phyloP scores from a whole-genome alignment of 2,113 vertebrate genomes.

The Podiceps cristatus region DNA sequence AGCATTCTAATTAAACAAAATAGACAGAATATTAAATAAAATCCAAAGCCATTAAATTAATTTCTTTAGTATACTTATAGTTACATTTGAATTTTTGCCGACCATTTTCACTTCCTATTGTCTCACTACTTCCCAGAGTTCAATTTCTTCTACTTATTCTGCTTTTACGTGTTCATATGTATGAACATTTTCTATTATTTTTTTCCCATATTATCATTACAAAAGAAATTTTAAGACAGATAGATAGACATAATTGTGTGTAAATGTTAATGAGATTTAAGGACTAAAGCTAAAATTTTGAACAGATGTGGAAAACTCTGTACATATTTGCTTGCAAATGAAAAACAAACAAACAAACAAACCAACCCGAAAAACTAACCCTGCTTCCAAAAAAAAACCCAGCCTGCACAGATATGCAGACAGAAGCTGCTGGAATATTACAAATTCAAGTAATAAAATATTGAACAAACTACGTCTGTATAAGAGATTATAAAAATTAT shows the following conservation, averaged over 20 bases:
- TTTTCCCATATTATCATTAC: not conserved
- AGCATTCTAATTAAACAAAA: not conserved
- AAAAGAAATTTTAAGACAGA: not conserved
- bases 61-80: not conserved
- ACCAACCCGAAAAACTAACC: accelerated
- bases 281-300: not conserved
- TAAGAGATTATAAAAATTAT: not conserved
- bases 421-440: not conserved
- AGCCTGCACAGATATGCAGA: not conserved
- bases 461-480: not conserved
- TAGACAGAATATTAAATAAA: not conserved
- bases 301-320: not conserved
- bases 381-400: not conserved
- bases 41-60: not conserved
- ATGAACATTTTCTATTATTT: not conserved
- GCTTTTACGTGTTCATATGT: not conserved
- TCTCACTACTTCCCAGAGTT: not conserved
- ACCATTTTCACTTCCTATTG: not conserved
- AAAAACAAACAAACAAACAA: not conserved
- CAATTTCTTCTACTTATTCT: not conserved
- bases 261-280: not conserved
- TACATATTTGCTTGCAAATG: not conserved
- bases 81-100: not conserved
- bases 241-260: not conserved
- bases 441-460: not conserved